Evolutionary conservation across 2,797 vertebrate species (phyloP).

Genomic region (Kryptopterus vitreolus): DNA sequence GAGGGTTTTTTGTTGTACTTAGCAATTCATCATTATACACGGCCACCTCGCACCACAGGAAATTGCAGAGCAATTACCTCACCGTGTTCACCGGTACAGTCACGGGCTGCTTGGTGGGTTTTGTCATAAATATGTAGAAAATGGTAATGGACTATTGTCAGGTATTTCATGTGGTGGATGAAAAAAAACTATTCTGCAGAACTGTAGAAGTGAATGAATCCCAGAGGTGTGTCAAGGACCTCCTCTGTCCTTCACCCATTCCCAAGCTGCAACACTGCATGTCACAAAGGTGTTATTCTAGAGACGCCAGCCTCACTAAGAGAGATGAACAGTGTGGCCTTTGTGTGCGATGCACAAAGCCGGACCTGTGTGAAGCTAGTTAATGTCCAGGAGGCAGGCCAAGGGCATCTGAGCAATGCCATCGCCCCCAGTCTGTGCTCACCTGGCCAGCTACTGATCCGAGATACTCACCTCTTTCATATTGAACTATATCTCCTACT

Average conservation of each 20-base stretch:
- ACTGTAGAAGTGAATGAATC: constrained; percentile 6
- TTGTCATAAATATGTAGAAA: background rate
- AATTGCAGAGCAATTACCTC: constrained; percentile 36
- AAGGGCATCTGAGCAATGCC: constrained; percentile 61
- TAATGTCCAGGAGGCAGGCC: constrained; percentile 55
- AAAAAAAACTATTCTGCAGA: background rate
- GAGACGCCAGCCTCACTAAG: constrained; percentile 23
- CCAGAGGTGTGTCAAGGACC: background rate
- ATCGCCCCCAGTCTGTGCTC: constrained; percentile 14
- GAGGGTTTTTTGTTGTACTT: constrained; percentile 49
- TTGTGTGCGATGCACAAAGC: constrained; percentile 72
- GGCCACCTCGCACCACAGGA: constrained; percentile 40
- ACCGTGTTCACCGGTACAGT: background rate
- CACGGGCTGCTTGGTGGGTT: background rate
- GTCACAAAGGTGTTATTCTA: constrained; percentile 59
- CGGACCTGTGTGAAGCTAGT: constrained; percentile 64
- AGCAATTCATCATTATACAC: constrained; percentile 47
- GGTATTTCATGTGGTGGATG: background rate
- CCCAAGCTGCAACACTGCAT: constrained; percentile 17
- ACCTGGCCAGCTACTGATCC: constrained; percentile 11
- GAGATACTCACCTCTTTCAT: background rate
- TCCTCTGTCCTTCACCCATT: constrained; percentile 28
- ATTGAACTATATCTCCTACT: background rate
- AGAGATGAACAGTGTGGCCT: constrained; percentile 65
- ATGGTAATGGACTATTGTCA: background rate